phyloP scores from a whole-genome alignment of 1,140 invertebrate species.

The Drosophila bifasciata region DNA sequence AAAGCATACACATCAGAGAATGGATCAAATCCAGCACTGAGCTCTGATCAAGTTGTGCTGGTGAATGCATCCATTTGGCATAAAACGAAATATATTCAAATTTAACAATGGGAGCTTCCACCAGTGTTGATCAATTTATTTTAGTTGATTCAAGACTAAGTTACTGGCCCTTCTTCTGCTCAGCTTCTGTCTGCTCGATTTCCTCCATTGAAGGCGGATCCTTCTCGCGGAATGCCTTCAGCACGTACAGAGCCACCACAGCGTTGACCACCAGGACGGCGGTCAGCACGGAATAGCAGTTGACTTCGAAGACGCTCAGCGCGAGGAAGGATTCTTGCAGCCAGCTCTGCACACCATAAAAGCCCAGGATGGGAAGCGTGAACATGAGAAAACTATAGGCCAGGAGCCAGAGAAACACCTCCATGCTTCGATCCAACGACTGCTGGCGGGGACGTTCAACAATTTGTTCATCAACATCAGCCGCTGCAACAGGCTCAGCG shows the following conservation, averaged over 20 bases:
- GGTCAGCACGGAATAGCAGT: constrained; percentile 89
- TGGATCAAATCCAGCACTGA: too few species aligned
- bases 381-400: constrained; percentile 93
- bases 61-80: too few species aligned
- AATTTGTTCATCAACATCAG: neutral
- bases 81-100: too few species aligned
- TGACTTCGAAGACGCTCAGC: constrained; percentile 86
- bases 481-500: neutral
- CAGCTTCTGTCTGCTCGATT: constrained; percentile 84
- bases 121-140: too few species aligned
- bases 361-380: constrained; percentile 90
- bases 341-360: constrained; percentile 88
- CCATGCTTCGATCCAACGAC: constrained; percentile 2
- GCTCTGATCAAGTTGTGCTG: too few species aligned
- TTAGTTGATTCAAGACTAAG: constrained; percentile 25
- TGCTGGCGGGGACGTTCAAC: constrained; percentile 36
- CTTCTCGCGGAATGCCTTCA: constrained; percentile 89
- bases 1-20: too few species aligned
- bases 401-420: constrained; percentile 88
- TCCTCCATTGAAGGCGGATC: constrained; percentile 72
- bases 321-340: constrained; percentile 87
- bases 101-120: too few species aligned
- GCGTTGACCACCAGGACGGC: constrained; percentile 91
- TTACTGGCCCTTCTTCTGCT: constrained; percentile 62
- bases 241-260: constrained; percentile 91